A percentile compares a stretch with the other conserved stretches of the same genome.
phyloP scores from a whole-genome alignment of 2,888 invertebrate genomes.

The Bhutanitis thaidina region DNA sequence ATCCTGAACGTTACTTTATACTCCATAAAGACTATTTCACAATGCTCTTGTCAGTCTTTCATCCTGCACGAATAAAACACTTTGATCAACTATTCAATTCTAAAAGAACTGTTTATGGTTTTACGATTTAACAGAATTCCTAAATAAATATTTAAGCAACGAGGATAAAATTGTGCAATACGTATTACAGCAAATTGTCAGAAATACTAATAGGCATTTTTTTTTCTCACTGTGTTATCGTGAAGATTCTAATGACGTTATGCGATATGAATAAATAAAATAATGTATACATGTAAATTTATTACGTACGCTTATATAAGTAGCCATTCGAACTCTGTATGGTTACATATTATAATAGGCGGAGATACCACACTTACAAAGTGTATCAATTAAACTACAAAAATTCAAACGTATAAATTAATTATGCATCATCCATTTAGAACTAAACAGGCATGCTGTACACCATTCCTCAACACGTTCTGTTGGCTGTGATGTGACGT shows the following conservation, averaged over 20 bases:
- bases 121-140: not conserved
- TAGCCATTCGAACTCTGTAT: conserved; percentile 72
- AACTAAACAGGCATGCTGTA: conserved; percentile 64
- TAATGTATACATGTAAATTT: conserved; percentile 58
- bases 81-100: conserved; percentile 2
- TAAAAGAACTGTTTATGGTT: not conserved
- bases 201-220: conserved; percentile 1
- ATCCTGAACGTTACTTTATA: conserved; percentile 41
- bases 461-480: conserved; percentile 41
- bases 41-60: conserved; percentile 63
- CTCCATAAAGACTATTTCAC: conserved; percentile 47
- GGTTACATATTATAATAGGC: conserved; percentile 78
- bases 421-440: conserved; percentile 72
- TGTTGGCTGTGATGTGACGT: conserved; percentile 69
- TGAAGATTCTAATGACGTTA: conserved; percentile 40
- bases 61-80: conserved; percentile 41
- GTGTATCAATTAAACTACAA: conserved; percentile 76
- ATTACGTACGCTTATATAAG: conserved; percentile 74
- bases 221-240: conserved; percentile 37
- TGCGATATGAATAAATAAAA: conserved; percentile 59
- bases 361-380: conserved; percentile 77
- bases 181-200: not conserved
- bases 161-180: conserved; percentile 28
- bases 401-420: conserved; percentile 72
- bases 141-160: conserved; percentile 24